Evolutionary conservation across 2,113 vertebrate species (phyloP), one percentile per base, ranked within the genome.

Genomic region (Muntiacus muntjak): DNA sequence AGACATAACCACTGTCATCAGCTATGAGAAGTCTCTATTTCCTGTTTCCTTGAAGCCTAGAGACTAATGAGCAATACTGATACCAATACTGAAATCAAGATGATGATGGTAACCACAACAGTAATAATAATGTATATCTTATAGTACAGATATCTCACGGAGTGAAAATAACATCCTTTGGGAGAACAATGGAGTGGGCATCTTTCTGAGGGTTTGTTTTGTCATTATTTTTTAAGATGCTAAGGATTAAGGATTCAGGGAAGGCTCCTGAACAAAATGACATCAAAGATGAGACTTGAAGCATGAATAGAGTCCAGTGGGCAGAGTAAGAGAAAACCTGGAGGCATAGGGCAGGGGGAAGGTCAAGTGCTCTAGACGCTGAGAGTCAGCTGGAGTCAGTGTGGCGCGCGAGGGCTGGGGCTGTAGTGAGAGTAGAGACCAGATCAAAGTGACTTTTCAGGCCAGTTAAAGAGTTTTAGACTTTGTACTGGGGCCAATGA

Each of bases 281-380:
- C 33, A 82, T 67, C 82, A 62, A 86, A 67, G 60, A 4, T 5
- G 1, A 95, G 50, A 60, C 52, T 0, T 11, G 43, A 79, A 25
- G 47, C 14, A 11, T 23, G 74, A 71, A 21, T 2, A n/a, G 23
- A 54, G 26, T 54, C 21, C 36, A 43, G 43, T 3, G 28, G 60
- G 30, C 40, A 25, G 30, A 60, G 62, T 54, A 83, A 85, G 19
- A 54, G 71, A 40, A 40, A 10, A 21, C 3, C 0, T 8, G 58
- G 52, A 36, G 2, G 30, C 7, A 62, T 13, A 6, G 11, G 19
- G 43, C 6, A 28, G 21, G 43, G 25, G 26, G 16, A n/a, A 60
- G 79, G 86, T 19, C 19, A 0, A n/a, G 47, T 0, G 0, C 36
- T 14, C 58, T 0, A 12, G 74, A 55, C 0, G 0, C n/a, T 6